These are phyloP conservation scores for Heliconius ismenius DNA, from an alignment of 2,888 invertebrate genomes.

Conservation along the genomic window DNA sequence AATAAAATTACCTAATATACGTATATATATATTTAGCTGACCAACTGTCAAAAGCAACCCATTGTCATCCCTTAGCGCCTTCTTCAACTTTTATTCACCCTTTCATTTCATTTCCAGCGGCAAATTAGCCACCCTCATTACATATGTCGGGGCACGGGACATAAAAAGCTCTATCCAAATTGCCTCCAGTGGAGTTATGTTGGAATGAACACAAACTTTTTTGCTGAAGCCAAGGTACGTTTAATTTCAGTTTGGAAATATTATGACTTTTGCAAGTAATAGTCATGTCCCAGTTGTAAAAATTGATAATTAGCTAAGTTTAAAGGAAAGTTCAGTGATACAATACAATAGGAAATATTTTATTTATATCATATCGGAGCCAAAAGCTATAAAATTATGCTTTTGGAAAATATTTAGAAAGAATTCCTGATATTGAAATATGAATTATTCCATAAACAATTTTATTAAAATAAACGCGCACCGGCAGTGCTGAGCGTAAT, in stretches of 20 bases:
- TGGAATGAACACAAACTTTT: slow-evolving; percentile 39
- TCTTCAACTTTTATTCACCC: slow-evolving; percentile 16
- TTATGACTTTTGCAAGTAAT: neutral
- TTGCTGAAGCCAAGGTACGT: slow-evolving; percentile 28
- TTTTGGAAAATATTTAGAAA: too few species aligned
- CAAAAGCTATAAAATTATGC: neutral
- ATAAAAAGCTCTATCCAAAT: slow-evolving; percentile 35
- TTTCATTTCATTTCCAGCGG: slow-evolving; percentile 31
- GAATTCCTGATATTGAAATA: too few species aligned
- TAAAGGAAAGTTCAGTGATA: neutral
- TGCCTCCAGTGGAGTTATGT: slow-evolving; percentile 36
- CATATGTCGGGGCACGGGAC: slow-evolving; percentile 31
- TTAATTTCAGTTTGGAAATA: slow-evolving; percentile 25
- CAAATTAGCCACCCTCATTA: slow-evolving; percentile 40
- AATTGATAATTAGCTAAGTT: neutral
- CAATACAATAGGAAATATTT: neutral
- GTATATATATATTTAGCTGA: neutral
- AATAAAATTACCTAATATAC: neutral
- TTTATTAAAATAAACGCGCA: too few species aligned
- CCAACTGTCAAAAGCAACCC: slow-evolving; percentile 27
- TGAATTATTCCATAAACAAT: too few species aligned
- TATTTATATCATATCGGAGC: neutral
- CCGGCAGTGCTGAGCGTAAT: too few species aligned
- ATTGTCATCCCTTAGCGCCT: slow-evolving; percentile 24
- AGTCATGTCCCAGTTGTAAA: neutral